These are phyloP conservation scores for Amitus sp. DNA, from an alignment of 2,888 invertebrate species.

Conservation along the genomic window DNA sequence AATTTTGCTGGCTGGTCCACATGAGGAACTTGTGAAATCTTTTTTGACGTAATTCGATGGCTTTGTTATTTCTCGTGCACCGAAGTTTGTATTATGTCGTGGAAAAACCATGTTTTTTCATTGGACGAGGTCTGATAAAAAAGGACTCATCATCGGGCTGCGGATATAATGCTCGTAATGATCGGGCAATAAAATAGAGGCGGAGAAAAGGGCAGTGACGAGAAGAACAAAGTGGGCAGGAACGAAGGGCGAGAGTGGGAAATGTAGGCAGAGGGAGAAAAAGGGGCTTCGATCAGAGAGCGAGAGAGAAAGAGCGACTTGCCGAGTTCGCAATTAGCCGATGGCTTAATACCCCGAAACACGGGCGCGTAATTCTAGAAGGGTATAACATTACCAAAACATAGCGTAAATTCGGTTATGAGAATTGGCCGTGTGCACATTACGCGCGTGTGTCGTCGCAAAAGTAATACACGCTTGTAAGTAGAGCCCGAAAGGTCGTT, in stretches of 20 bases:
- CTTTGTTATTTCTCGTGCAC: too few species aligned
- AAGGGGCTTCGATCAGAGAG: conserved; percentile 2
- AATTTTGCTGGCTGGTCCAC: too few species aligned
- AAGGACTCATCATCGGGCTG: too few species aligned
- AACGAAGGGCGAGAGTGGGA: conserved; percentile 10
- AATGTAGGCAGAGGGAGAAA: background rate
- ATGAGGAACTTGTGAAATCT: too few species aligned
- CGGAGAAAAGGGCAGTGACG: conserved; percentile 37
- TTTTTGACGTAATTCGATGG: too few species aligned
- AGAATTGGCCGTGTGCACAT: too few species aligned
- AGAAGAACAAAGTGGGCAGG: conserved; percentile 9
- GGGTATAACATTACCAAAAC: conserved; percentile 61
- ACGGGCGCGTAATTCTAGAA: conserved; percentile 53
- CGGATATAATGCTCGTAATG: conserved; percentile 6
- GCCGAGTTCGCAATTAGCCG: conserved; percentile 50
- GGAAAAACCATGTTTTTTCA: too few species aligned
- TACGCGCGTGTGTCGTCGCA: conserved; percentile 10
- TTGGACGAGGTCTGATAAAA: too few species aligned
- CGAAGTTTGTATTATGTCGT: too few species aligned
- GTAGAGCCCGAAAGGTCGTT: background rate
- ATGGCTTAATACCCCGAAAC: conserved; percentile 52
- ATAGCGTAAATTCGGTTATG: conserved; percentile 32
- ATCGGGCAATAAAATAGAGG: conserved; percentile 24
- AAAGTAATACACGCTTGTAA: conserved; percentile 13
- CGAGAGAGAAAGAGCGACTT: conserved; percentile 19